Conservation (phyloP, 2,797 vertebrate genomes). For the Rhinogobio ventralis region DNA sequence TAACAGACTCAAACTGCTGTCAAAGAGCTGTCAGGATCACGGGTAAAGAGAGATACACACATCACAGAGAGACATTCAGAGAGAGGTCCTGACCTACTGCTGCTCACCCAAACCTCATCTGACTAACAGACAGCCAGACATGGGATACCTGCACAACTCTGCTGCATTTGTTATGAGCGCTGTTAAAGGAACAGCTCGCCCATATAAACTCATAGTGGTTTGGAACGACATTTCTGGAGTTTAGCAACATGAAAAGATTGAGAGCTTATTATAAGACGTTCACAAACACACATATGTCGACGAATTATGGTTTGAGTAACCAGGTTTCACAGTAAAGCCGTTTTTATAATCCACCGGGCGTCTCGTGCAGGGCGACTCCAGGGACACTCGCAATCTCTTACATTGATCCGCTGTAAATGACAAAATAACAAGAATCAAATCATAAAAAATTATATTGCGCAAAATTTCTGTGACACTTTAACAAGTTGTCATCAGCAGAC, state of each 20-base stretch:
- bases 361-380: not conserved
- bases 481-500: constrained; percentile 6
- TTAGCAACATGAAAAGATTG: not conserved
- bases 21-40: constrained; percentile 23
- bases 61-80: constrained; percentile 23
- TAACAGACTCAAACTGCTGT: constrained; percentile 32
- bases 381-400: not conserved
- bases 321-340: not conserved
- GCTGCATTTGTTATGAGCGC: not conserved
- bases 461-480: constrained; percentile 1
- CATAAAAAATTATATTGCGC: not conserved
- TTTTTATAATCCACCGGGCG: not conserved
- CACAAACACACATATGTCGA: not conserved
- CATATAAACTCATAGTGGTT: not conserved
- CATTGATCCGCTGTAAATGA: constrained; percentile 4
- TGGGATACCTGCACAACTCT: not conserved
- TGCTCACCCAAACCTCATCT: constrained; percentile 6
- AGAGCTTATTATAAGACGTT: not conserved
- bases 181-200: too few relatives aligned
- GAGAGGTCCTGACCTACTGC: constrained; percentile 39
- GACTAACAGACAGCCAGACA: not conserved
- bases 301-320: not conserved
- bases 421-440: constrained; percentile 23
- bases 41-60: constrained; percentile 20
- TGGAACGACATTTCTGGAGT: not conserved